phyloP scores from a whole-genome alignment of 2,797 vertebrate genomes.

The Sebastes umbrosus region DNA sequence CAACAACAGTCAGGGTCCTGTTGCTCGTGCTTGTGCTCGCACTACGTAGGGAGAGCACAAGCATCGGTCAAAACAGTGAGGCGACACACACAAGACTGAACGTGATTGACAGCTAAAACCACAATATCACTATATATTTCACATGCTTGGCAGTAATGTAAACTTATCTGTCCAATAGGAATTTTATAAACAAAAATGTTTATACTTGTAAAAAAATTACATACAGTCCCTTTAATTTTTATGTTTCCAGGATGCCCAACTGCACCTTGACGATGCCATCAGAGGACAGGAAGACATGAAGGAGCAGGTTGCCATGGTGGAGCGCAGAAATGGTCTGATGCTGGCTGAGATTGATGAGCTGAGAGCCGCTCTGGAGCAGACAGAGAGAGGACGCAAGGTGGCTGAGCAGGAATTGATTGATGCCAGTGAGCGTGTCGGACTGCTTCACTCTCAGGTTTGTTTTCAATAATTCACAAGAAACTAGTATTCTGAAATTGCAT shows the following conservation, averaged over 20 bases:
- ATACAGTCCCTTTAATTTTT: too few relatives aligned
- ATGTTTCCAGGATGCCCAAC: conserved; percentile 82
- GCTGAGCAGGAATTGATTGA: conserved; percentile 89
- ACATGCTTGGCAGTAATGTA: too few relatives aligned
- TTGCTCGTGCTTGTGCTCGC: too few relatives aligned
- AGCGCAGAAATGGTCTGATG: conserved; percentile 87
- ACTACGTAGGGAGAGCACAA: too few relatives aligned
- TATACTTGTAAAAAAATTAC: too few relatives aligned
- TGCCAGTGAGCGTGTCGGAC: conserved; percentile 84
- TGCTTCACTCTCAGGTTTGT: conserved; percentile 82
- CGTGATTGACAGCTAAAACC: too few relatives aligned
- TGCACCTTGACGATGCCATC: conserved; percentile 87
- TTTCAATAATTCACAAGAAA: not conserved
- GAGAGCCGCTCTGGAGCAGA: conserved; percentile 86
- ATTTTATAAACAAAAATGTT: too few relatives aligned
- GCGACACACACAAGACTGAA: too few relatives aligned
- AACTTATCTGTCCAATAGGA: too few relatives aligned
- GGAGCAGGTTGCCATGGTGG: conserved; percentile 88
- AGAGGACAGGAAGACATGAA: conserved; percentile 88
- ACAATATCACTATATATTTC: too few relatives aligned
- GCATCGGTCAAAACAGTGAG: too few relatives aligned
- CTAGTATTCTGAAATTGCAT: not conserved
- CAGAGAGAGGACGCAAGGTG: conserved; percentile 84
- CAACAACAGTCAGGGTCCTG: too few relatives aligned
- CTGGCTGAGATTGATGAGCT: conserved; percentile 89